These are phyloP conservation scores for Betta splendens DNA, from an alignment of 2,797 vertebrate genomes.

Conservation along the genomic window DNA sequence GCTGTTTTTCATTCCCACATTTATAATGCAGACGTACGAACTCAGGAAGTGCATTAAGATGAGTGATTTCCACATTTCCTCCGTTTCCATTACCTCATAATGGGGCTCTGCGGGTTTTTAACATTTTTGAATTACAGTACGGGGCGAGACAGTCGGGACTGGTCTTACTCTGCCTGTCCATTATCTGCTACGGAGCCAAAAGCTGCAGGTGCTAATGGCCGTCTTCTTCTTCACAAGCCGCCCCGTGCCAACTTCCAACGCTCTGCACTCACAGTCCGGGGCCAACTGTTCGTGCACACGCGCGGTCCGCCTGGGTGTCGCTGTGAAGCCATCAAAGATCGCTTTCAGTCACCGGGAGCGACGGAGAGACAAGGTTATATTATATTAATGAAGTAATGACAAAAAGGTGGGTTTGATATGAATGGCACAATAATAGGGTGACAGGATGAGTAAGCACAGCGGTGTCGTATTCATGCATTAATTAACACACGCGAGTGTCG, in stretches of 20 bases:
- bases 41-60: slow-evolving; percentile 77
- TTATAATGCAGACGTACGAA: slow-evolving; percentile 80
- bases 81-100: slow-evolving; percentile 63
- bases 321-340: slow-evolving; percentile 46
- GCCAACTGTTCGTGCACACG: slow-evolving; percentile 65
- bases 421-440: slow-evolving; percentile 57
- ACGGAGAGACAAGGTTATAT: slow-evolving; percentile 48
- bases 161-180: slow-evolving; percentile 55
- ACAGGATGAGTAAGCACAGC: slow-evolving; percentile 52
- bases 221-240: slow-evolving; percentile 45
- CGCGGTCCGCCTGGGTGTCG: slow-evolving; percentile 59
- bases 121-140: slow-evolving; percentile 50
- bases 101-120: slow-evolving; percentile 55
- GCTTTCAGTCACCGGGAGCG: slow-evolving; percentile 21
- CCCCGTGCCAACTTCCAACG: slow-evolving; percentile 50
- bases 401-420: slow-evolving; percentile 62
- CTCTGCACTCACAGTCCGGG: slow-evolving; percentile 56
- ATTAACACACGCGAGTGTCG: slow-evolving; percentile 66
- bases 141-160: slow-evolving; percentile 44
- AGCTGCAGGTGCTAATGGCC: slow-evolving; percentile 69
- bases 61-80: slow-evolving; percentile 66
- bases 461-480: slow-evolving; percentile 60
- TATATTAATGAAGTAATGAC: slow-evolving; percentile 66
- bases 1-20: slow-evolving; percentile 59
- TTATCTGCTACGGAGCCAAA: slow-evolving; percentile 63